Evolutionary conservation across 2,888 invertebrate species (phyloP), one percentile per base, ranked within the genome.

Genomic region (Oligia strigilis): DNA sequence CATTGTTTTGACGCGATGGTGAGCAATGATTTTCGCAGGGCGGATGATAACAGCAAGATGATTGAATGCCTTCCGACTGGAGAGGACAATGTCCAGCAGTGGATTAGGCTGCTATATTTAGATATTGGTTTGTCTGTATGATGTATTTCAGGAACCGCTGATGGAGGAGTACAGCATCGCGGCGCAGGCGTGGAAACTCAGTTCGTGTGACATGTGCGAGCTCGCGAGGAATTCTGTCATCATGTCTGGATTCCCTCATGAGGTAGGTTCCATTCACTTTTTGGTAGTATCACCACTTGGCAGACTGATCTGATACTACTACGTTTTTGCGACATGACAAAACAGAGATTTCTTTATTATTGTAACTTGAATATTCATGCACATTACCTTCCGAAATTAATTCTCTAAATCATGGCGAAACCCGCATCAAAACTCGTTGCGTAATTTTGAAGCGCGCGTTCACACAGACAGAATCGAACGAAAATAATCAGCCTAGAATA

Each of bases 141-240:
- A 13, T 69, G 23, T 29, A 29, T 70, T 19, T 17, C 91, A 98
- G 98, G 99, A 99, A 97, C 99, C 99, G 6, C 97, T 99, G 92
- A 99, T 99, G 99, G 99, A 99, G 95, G 99, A 99, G 96, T 99
- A 99, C 97, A 99, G 99, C 93, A 99, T 99, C 95, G 99, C 99
- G 4, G 99, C 99, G 1, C 99, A 99, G 95, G 99, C 99, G 82
- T 99, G 99, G 99, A 99, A 99, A 96, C 97, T 99, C 46, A 99
- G 99, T 95, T 98, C 99, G 74, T 99, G 99, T 94, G 99, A 99
- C 96, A 99, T 99, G 99, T 99, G 99, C 95, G 99, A 99, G 95
- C 97, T 99, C 92, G 99, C 99, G 0, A 97, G 99, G 70, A 99
- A 99, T 97, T 99, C 99, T 90, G 99, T 99, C 72, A 96, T 99